Evolutionary conservation across 2,797 vertebrate species (phyloP).

Genomic region (Enteromius anoplus): DNA sequence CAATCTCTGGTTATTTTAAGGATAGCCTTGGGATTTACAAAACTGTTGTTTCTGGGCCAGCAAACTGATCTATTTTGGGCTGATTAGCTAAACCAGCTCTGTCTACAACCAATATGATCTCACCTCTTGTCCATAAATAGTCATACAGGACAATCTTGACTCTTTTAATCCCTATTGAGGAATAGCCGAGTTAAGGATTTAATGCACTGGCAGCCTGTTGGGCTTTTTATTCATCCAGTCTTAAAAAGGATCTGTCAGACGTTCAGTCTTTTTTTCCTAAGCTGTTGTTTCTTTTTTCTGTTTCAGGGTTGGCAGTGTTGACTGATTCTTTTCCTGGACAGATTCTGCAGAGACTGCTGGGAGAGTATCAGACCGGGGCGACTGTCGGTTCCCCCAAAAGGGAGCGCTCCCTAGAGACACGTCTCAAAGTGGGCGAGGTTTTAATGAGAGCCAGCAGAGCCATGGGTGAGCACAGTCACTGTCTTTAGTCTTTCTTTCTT

Average conservation of each 20-base stretch:
- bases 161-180: neutral
- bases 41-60: neutral
- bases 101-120: neutral
- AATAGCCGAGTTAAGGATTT: constrained; percentile 7
- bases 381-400: constrained; percentile 60
- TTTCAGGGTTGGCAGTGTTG: constrained; percentile 82
- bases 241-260: neutral
- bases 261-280: neutral
- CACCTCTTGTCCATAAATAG: constrained; percentile 13
- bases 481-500: neutral
- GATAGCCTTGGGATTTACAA: neutral
- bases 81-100: constrained; percentile 30
- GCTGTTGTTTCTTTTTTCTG: constrained; percentile 28
- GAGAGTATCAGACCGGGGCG: constrained; percentile 71
- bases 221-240: neutral
- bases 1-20: constrained; percentile 10
- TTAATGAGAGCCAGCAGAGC: constrained; percentile 88
- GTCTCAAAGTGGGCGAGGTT: constrained; percentile 92
- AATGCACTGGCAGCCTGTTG: constrained; percentile 6
- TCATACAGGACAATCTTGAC: neutral
- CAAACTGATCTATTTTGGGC: neutral
- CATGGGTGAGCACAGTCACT: constrained; percentile 80
- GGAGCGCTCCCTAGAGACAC: constrained; percentile 73
- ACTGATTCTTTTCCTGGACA: constrained; percentile 83
- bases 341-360: constrained; percentile 82